Conservation (phyloP, 1,140 invertebrate genomes). For the Aleiodes sp. region DNA sequence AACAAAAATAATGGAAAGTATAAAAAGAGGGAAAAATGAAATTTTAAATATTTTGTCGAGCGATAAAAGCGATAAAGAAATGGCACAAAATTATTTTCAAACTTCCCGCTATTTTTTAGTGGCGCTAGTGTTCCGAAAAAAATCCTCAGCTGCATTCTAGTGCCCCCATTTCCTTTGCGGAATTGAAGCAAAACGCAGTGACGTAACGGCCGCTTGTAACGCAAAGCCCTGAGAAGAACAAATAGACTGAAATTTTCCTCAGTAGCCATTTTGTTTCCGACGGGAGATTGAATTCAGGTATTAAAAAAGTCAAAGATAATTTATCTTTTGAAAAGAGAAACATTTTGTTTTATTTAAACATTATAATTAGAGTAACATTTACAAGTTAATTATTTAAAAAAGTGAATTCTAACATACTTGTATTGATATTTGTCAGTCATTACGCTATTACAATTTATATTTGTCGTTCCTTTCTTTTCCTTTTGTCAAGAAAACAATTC, state of each 20-base stretch:
- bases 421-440: constrained; percentile 41
- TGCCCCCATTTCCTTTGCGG: not conserved
- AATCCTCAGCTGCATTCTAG: too few relatives aligned
- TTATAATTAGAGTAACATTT: not conserved
- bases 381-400: not conserved
- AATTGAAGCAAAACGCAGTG: constrained; percentile 32
- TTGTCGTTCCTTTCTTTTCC: not conserved
- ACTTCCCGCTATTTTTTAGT: not conserved
- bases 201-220: constrained; percentile 50
- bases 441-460: not conserved
- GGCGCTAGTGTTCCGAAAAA: not conserved
- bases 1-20: too few relatives aligned
- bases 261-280: constrained; percentile 64
- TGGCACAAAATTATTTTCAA: too few relatives aligned
- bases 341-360: constrained; percentile 1
- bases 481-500: constrained; percentile 4
- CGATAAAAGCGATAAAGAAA: too few relatives aligned
- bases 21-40: too few relatives aligned
- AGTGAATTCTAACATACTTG: constrained; percentile 3
- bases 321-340: constrained; percentile 21
- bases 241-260: constrained; percentile 38
- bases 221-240: not conserved
- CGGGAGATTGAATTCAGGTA: constrained; percentile 58
- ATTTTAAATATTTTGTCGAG: too few relatives aligned
- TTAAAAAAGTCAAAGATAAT: constrained; percentile 43